phyloP scores from a whole-genome alignment of 2,113 vertebrate species.

The Perca flavescens region DNA sequence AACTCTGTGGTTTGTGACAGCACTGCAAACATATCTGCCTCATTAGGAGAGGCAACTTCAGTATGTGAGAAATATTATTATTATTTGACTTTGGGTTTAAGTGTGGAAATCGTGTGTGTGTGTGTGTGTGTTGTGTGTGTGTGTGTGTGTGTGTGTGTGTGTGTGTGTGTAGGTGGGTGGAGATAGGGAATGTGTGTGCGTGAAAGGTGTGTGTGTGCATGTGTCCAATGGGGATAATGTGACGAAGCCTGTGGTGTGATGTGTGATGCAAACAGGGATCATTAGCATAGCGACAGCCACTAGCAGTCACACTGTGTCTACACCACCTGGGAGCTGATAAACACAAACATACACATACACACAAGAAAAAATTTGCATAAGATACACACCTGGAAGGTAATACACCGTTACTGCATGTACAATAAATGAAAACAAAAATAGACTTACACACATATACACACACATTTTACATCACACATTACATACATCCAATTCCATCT shows the following conservation, averaged over 20 bases:
- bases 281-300: constrained; percentile 73
- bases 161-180: constrained; percentile 23
- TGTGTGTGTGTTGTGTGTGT: not conserved
- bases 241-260: constrained; percentile 67
- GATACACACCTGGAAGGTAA: constrained; percentile 35
- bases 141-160: not conserved
- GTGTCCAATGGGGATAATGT: constrained; percentile 55
- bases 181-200: not conserved
- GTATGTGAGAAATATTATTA: not conserved
- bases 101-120: not conserved
- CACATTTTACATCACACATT: constrained; percentile 51
- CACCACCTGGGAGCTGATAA: constrained; percentile 62
- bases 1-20: constrained; percentile 49
- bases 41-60: constrained; percentile 45
- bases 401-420: constrained; percentile 26
- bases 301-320: constrained; percentile 62
- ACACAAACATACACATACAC: constrained; percentile 33
- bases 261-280: constrained; percentile 76
- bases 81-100: not conserved
- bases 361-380: constrained; percentile 9
- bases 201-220: not conserved
- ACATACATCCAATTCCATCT: constrained; percentile 60
- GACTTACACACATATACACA: constrained; percentile 29
- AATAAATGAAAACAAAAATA: constrained; percentile 42
- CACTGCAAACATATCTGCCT: constrained; percentile 33